These are phyloP conservation scores for Melopsittacus undulatus DNA, from an alignment of 2,797 vertebrate genomes.

Conservation along the genomic window DNA sequence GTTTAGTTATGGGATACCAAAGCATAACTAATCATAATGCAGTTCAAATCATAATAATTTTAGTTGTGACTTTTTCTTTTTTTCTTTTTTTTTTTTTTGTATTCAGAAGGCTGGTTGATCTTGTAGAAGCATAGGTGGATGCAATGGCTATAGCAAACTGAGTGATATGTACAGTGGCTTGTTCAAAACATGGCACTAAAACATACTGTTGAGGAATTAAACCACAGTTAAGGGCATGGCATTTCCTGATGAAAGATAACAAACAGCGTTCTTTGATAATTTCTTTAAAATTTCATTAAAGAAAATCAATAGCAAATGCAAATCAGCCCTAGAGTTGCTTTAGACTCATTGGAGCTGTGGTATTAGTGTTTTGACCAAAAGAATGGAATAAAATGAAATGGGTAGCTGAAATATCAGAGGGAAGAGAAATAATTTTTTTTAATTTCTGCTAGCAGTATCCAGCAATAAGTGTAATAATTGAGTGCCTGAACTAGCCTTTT, in stretches of 20 bases:
- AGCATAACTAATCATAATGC: not conserved
- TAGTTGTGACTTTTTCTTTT: not conserved
- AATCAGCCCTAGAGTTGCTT: not conserved
- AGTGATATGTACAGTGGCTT: not conserved
- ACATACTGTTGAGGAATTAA: not conserved
- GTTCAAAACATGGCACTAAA: not conserved
- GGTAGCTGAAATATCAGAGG: not conserved
- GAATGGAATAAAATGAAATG: not conserved
- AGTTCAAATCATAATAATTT: not conserved
- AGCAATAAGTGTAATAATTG: conserved; percentile 27
- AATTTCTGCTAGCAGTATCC: not conserved
- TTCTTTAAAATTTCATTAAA: not conserved
- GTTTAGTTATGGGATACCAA: not conserved
- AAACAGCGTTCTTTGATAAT: not conserved
- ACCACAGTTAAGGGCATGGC: not conserved
- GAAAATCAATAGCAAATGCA: not conserved
- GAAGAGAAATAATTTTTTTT: not conserved
- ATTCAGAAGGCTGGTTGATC: not conserved
- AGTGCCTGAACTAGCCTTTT: conserved; percentile 15
- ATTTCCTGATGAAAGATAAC: not conserved
- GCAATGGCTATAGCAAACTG: not conserved
- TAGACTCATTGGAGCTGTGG: not conserved
- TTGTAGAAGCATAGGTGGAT: not conserved
- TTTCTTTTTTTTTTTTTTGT: not conserved
- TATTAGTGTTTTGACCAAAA: not conserved